Base-by-base conservation (phyloP, 2,113 vertebrate species). In the Edolisoma coerulescens region DNA sequence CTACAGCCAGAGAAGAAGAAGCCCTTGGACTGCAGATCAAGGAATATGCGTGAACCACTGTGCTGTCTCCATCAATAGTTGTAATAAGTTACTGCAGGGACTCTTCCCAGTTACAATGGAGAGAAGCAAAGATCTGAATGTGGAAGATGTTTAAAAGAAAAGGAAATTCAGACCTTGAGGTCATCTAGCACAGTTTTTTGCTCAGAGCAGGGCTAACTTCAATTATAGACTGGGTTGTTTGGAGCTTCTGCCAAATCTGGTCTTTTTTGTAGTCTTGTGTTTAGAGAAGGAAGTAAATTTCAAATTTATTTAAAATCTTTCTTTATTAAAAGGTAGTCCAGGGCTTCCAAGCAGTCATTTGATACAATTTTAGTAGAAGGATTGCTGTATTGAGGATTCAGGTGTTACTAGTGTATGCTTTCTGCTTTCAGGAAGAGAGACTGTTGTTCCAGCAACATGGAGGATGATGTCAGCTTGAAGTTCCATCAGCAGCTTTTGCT, bases 401-500 rank as follows among this genome's bases (percentile, higher is more conserved):
- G 11, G 22, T 41, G 20, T 85, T 91, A 28, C 13, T 63, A 49
- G 21, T 8, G 1, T 60, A 87, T 79, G 19, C 63, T 88, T 94
- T 84, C 12, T 67, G 6, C 47, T 76, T 90, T 91, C 26, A 87
- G 85, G 56, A 27, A 80, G 60, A 70, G 41, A 50, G n/a, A 68
- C 49, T 67, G 6, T 56, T 89, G 44, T 70, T 82, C 78, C 70
- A 65, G 85, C 50, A 65, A 52, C 60, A 93, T 90, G 94, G 93
- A 88, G 10, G 52, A 87, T 13, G 32, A 44, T 23, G 13, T 9
- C 27, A 64, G 12, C 35, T 33, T 85, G 41, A 70, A 24, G 30
- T 97, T 98, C 50, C 54, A 0, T 27, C 33, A 13, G 61, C 91
- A 41, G 41, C 98, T 98, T 82, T 82, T 97, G 22, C 1, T 9